Conservation (phyloP, 2,888 invertebrate genomes). For the Coenonympha arcania region DNA sequence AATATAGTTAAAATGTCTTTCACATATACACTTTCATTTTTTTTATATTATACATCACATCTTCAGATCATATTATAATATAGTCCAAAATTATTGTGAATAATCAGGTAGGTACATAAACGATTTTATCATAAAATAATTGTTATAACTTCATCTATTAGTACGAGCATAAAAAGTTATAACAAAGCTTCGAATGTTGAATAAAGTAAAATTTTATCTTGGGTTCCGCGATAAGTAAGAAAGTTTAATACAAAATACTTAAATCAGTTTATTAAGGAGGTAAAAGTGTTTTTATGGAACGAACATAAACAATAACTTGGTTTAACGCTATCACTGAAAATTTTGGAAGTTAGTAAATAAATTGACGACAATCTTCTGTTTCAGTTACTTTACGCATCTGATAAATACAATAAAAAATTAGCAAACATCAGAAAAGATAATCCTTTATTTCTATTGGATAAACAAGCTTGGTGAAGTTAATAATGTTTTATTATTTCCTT, state of each 20-base stretch:
- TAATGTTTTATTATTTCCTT: too few relatives aligned
- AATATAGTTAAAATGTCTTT: too few relatives aligned
- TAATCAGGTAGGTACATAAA: too few relatives aligned
- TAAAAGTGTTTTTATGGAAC: not conserved
- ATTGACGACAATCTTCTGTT: not conserved
- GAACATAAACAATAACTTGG: constrained; percentile 3
- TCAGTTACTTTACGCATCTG: not conserved
- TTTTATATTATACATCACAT: too few relatives aligned
- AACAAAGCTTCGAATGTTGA: not conserved
- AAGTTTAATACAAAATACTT: not conserved
- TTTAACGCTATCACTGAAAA: not conserved
- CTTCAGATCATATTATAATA: too few relatives aligned
- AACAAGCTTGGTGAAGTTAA: too few relatives aligned
- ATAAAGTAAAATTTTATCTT: not conserved
- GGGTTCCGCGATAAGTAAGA: not conserved
- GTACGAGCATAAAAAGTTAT: too few relatives aligned
- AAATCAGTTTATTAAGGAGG: not conserved
- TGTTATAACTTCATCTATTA: too few relatives aligned
- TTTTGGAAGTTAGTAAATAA: not conserved
- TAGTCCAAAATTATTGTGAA: too few relatives aligned
- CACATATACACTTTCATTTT: too few relatives aligned
- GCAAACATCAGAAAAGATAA: not conserved
- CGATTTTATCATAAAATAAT: too few relatives aligned
- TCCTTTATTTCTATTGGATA: not conserved
- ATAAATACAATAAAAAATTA: not conserved